Conservation (phyloP, 2,113 vertebrate genomes). For the Campylomormyrus numenius region DNA sequence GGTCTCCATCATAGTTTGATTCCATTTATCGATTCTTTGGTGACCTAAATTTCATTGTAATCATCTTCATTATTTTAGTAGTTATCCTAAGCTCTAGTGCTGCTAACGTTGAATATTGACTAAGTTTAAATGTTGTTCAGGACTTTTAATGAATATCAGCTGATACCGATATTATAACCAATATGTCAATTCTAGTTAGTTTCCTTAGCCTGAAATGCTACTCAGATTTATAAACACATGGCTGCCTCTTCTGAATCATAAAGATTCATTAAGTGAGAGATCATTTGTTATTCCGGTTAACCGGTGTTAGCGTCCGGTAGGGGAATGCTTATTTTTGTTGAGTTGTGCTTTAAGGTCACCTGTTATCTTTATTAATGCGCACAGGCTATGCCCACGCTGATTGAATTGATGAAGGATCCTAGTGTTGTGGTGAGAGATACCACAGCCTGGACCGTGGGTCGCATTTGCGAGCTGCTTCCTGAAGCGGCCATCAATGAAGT, state of each 20-base stretch:
- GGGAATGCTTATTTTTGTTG: not conserved
- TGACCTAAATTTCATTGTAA: not conserved
- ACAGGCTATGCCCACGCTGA: constrained; percentile 91
- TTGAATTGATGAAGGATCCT: constrained; percentile 97
- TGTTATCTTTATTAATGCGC: not conserved
- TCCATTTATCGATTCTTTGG: not conserved
- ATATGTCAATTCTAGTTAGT: not conserved
- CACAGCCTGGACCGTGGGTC: constrained; percentile 91
- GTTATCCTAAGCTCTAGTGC: not conserved
- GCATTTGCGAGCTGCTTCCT: constrained; percentile 92
- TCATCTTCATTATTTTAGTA: not conserved
- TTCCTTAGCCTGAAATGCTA: not conserved
- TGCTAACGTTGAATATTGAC: not conserved
- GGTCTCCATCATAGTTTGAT: not conserved
- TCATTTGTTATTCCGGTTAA: not conserved
- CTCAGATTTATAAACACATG: not conserved
- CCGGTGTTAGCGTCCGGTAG: not conserved
- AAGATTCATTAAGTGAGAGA: not conserved
- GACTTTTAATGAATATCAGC: not conserved
- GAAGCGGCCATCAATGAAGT: constrained; percentile 94
- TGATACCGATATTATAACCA: not conserved
- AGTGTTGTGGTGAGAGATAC: constrained; percentile 96
- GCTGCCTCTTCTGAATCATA: not conserved
- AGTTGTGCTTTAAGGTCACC: not conserved
- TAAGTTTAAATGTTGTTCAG: not conserved